Evolutionary conservation across 2,888 invertebrate species (phyloP), one percentile per base, ranked within the genome.

Genomic region (Acrobasis repandana): DNA sequence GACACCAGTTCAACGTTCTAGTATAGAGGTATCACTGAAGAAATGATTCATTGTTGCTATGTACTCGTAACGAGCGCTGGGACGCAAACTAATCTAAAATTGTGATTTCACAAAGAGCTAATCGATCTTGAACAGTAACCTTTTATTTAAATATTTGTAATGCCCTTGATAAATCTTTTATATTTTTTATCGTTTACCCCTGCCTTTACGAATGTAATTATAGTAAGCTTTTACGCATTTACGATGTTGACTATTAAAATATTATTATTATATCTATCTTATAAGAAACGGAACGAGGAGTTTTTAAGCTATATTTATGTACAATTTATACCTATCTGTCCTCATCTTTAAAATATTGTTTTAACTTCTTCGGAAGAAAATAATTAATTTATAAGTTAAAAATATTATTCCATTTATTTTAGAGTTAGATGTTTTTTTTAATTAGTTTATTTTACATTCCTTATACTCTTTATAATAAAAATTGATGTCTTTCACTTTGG

Each of bases 231-330:
- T 86, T 90, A 85, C 77, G 85, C 86, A 85, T 91, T 88, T 91
- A 91, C 89, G 82, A 89, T 90, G 91, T 92, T 92, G 88, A 90
- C 85, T 90, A 89, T 86, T 90, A 81, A 76, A 77, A 84, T 86
- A 86, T 83, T 80, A 86, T 83, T 80, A 79, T 74, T 79, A 76
- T 80, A 79, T 80, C 74, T 80, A 75, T 77, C 68, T 71, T 70
- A 63, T 79, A 80, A 80, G 73, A 63, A 63, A 70, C 51, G 67
- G 77, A 72, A 78, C 76, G 76, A 83, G 74, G 71, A 71, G 65
- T 73, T 68, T 64, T 71, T 73, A 67, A 61, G 64, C 66, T 68
- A 67, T 73, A 67, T 67, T 71, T 68, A 67, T 71, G 69, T 65
- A 71, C 59, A 49, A 67, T 70, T 65, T 70, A 64, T 69, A 70